Percentiles rank a stretch among this genome's conserved stretches.
Evolutionary conservation across 2,797 vertebrate genomes (phyloP).

Genomic region (Oryzias sinensis): DNA sequence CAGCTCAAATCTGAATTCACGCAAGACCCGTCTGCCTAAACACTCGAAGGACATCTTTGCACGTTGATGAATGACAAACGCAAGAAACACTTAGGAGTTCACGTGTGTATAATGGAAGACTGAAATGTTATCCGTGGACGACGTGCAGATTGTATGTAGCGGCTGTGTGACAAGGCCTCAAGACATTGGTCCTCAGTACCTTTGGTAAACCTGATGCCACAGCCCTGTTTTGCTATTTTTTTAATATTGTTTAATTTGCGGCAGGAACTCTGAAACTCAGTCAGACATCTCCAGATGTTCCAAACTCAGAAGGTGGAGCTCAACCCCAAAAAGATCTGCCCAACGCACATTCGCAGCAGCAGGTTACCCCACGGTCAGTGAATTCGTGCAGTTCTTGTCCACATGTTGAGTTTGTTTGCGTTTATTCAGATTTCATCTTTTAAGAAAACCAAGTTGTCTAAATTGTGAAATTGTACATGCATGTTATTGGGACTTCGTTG

Average conservation of each 20-base stretch:
- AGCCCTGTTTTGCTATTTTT: background rate
- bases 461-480: no score
- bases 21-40: no score
- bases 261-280: conserved; percentile 84
- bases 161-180: no score
- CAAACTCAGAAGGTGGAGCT: conserved; percentile 74
- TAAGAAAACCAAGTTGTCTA: no score
- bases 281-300: conserved; percentile 89
- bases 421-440: no score
- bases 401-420: no score
- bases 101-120: background rate
- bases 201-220: background rate
- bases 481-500: no score
- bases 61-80: no score
- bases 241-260: background rate
- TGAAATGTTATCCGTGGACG: conserved; percentile 1
- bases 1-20: no score
- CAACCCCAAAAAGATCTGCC: conserved; percentile 80
- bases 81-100: no score
- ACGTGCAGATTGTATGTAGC: no score
- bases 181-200: conserved; percentile 7
- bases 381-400: background rate
- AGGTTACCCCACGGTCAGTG: conserved; percentile 81
- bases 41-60: no score
- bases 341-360: conserved; percentile 87